Conservation (phyloP, 2,797 vertebrate genomes). For the Falco concolor region DNA sequence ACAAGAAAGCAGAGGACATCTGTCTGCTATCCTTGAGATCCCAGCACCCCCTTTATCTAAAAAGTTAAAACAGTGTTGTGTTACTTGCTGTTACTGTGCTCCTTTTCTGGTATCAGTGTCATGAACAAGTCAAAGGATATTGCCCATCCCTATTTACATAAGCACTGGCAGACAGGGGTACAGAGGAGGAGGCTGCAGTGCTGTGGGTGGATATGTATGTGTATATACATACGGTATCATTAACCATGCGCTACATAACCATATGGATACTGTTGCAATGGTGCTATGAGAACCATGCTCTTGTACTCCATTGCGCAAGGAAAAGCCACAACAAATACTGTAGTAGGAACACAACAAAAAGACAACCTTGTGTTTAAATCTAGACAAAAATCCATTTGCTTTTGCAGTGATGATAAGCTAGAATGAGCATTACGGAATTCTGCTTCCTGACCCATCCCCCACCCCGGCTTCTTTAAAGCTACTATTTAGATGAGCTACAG, state of each 20-base stretch:
- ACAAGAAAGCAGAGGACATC: neutral
- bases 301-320: neutral
- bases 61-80: neutral
- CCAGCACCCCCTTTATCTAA: neutral
- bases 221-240: neutral
- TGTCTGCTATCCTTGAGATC: neutral
- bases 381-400: neutral
- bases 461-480: neutral
- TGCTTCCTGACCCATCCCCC: neutral
- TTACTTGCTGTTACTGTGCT: neutral
- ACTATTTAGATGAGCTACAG: neutral
- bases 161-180: neutral
- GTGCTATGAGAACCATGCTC: neutral
- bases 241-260: neutral
- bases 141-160: neutral
- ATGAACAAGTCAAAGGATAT: neutral
- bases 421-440: neutral
- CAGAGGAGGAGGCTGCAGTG: neutral
- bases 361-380: neutral
- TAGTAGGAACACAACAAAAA: constrained; percentile 1
- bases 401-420: neutral
- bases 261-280: neutral
- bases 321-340: constrained; percentile 6
- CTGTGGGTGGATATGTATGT: neutral
- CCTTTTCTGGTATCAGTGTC: rapidly evolving